Base-by-base conservation (phyloP, 2,888 invertebrate species). In the Netelia inedita region DNA sequence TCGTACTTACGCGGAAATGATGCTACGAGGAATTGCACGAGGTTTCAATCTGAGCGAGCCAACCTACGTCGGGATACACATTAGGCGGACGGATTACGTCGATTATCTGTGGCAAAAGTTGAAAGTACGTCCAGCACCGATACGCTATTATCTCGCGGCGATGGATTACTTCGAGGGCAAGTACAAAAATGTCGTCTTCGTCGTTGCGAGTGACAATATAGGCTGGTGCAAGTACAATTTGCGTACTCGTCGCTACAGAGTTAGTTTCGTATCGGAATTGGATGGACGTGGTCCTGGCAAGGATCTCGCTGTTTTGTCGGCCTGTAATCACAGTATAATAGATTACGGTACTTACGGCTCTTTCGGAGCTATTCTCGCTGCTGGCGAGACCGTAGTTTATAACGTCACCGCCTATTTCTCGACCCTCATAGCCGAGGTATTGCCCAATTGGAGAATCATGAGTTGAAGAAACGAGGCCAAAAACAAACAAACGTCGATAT, bases 51-150 rank as follows among this genome's bases (percentile, higher is more conserved):
- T 92, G 23, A 87, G 88, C 10, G 90, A 92, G 57, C 90, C 92
- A 59, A 93, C 94, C 14, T 95, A 94, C 87, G 94, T 95, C 16
- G 95, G 95, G 68, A 94, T 95, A 57, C 95, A 95, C 87, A 94
- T 95, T 8, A 92, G 95, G 68, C 92, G 95, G 78, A 95, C 95
- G 1, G 95, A 95, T 90, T 95, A 95, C 89, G 93, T 94, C 46
- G 94, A 94, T 78, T 95, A 95, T 89, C 91, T 95, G 23, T 94
- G 94, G 94, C 93, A 94, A 79, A 95, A 95, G 87, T 92, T 94
- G 73, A 93, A 94, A 57, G 93, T 93, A 8, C 90, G 91, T 57
- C 92, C 94, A 1, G 94, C 94, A 3, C 93, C 93, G 43, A 88
- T 91, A 35, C 90, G 90, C 46, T 94, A 93, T 87, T 94, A 94